These are phyloP conservation scores for Aplochiton taeniatus DNA, from an alignment of 2,797 vertebrate species.

Conservation along the genomic window DNA sequence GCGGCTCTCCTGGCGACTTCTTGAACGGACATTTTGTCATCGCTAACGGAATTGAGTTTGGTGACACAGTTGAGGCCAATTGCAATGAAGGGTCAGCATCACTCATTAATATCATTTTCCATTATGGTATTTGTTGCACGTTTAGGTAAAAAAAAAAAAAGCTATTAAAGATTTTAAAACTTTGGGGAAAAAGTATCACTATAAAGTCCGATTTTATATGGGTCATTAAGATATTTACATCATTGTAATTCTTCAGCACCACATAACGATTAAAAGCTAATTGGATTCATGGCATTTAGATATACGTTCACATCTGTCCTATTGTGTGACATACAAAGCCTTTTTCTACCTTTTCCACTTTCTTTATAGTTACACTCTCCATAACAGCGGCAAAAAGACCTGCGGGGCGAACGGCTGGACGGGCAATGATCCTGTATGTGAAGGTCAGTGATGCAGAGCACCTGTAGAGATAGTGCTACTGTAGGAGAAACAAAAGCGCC, in stretches of 20 bases:
- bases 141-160: too few relatives aligned
- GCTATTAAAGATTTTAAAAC: too few relatives aligned
- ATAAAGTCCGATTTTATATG: too few relatives aligned
- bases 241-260: too few relatives aligned
- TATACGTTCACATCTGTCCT: not conserved
- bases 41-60: constrained; percentile 17
- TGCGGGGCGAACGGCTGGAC: constrained; percentile 15
- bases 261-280: too few relatives aligned
- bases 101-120: not conserved
- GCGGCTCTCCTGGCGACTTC: constrained; percentile 13
- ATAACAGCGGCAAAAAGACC: rapidly evolving
- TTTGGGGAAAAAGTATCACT: too few relatives aligned
- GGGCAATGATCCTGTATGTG: constrained; percentile 18
- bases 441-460: constrained; percentile 47
- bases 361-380: not conserved
- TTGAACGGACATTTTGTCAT: rapidly evolving
- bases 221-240: too few relatives aligned
- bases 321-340: not conserved
- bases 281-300: too few relatives aligned
- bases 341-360: not conserved
- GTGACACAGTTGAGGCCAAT: rapidly evolving
- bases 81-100: constrained; percentile 35
- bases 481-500: too few relatives aligned
- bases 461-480: not conserved
- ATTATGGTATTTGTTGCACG: not conserved